These are phyloP conservation scores for Loripinus fragilis DNA, from an alignment of 2,888 invertebrate species.

Conservation along the genomic window DNA sequence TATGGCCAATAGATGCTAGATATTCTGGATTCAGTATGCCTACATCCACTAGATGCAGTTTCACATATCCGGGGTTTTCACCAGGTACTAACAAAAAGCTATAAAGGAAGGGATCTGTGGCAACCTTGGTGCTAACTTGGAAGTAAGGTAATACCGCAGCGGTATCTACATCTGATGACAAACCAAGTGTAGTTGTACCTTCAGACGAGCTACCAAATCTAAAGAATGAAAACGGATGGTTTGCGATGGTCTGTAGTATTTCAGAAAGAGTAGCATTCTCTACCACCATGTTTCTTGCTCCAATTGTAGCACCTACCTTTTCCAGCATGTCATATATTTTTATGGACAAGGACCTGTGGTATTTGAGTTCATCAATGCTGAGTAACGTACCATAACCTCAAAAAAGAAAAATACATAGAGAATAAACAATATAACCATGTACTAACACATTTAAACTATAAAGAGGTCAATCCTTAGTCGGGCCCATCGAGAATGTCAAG, in stretches of 20 bases:
- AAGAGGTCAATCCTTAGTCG: no score
- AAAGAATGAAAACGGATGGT: neutral
- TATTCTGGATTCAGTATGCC: neutral
- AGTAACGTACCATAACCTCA: no score
- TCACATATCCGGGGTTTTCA: neutral
- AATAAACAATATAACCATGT: no score
- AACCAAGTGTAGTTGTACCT: neutral
- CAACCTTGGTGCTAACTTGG: neutral
- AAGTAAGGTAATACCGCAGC: neutral
- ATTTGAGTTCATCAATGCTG: no score
- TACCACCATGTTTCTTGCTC: neutral
- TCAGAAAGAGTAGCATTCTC: neutral
- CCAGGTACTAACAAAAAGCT: neutral
- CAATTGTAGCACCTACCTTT: neutral
- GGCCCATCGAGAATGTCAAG: no score
- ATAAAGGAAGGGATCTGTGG: no score
- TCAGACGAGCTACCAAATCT: neutral
- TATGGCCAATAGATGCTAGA: neutral
- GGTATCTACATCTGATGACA: neutral
- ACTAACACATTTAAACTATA: no score
- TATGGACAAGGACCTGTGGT: no score
- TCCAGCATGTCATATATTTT: neutral
- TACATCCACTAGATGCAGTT: neutral
- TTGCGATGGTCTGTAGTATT: neutral
- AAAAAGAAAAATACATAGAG: no score